phyloP scores from a whole-genome alignment of 2,113 vertebrate species.

The Pithys albifrons region DNA sequence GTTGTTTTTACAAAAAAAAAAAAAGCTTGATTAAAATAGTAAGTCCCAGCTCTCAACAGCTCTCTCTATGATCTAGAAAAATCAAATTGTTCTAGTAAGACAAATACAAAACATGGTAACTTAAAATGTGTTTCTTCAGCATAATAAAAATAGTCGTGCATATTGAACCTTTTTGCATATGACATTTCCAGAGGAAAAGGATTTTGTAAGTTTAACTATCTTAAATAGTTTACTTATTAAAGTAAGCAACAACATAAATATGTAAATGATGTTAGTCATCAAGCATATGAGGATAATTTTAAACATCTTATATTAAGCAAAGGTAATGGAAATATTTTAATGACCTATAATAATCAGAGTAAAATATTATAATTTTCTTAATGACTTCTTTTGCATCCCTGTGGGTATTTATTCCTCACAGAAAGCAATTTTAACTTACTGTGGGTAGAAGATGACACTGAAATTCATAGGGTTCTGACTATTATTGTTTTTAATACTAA shows the following conservation, averaged over 20 bases:
- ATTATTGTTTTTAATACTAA: not conserved
- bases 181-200: not conserved
- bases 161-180: not conserved
- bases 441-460: not conserved
- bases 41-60: not conserved
- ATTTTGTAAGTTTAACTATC: not conserved
- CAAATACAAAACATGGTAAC: not conserved
- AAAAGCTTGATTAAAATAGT: not conserved
- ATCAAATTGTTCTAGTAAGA: not conserved
- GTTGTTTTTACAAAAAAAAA: not conserved
- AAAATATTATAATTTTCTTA: constrained; percentile 20
- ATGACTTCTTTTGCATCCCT: not conserved
- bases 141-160: accelerated
- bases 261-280: not conserved
- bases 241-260: not conserved
- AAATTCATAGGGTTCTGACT: not conserved
- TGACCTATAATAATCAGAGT: not conserved
- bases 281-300: not conserved
- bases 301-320: not conserved
- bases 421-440: not conserved
- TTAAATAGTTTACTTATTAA: constrained; percentile 22
- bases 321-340: constrained; percentile 14
- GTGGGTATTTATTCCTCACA: not conserved
- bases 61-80: not conserved
- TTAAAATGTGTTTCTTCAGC: not conserved